Evolutionary conservation across 2,888 invertebrate species (phyloP), one percentile per base, ranked within the genome.

Genomic region (Balanococcus diminutus): DNA sequence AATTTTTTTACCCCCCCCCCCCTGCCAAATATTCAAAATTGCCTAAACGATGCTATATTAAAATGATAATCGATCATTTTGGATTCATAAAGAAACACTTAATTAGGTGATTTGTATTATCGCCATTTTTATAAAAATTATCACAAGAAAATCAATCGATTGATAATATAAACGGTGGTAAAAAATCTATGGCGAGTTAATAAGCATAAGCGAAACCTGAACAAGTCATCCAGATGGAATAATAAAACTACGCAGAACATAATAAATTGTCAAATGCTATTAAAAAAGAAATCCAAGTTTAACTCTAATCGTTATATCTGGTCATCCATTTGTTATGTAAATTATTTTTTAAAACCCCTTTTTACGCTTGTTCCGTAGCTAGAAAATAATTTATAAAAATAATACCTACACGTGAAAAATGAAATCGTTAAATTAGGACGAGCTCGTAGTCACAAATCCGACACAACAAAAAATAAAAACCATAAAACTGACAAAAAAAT

Each of bases 301-400:
- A 51, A 19, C 19, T 9, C 14, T 67, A 67, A 67, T 67, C 61
- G 61, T 67, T 28, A 28, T 67, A 67, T 67, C 61, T 67, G 28
- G 28, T 67, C 51, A 19, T 51, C 51, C 51, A 67, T 67, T 67
- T 28, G 28, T 67, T 67, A 67, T 67, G 61, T 67, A 67, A 67
- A 67, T 67, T 67, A 67, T 67, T 28, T 67, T 36, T 67, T 25
- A 67, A 67, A 67, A 67, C 8, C 11, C 28, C 28, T 22, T 67
- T 67, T 67, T 11, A 67, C 28, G 28, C 61, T 67, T 67, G 61
- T 67, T 67, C 61, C 61, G 28, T 28, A 8, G 61, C 61, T 11
- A 67, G 61, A 67, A 67, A 67, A 67, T 67, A 11, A 67, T 67
- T 67, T 67, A 67, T 67, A 67, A 67, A 67, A 67, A 67, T 67